These are phyloP conservation scores for Hirtodrosophila histrioides DNA, from an alignment of 2,888 invertebrate species.

Conservation along the genomic window DNA sequence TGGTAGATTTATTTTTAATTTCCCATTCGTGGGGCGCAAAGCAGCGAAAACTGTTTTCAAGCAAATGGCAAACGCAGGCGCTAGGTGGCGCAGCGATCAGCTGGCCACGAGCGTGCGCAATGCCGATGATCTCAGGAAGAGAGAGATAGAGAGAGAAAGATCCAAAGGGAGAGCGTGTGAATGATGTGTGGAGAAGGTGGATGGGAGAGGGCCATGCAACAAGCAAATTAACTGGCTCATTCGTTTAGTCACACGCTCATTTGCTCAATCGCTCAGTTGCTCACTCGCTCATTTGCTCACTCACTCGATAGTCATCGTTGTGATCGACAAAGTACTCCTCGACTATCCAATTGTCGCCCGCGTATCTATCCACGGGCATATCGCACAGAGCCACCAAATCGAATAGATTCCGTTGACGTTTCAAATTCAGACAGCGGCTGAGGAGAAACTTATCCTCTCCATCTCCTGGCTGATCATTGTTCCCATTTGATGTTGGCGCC, in stretches of 20 bases:
- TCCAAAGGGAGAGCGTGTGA: not conserved
- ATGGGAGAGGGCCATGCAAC: slow-evolving; percentile 9
- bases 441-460: slow-evolving; percentile 26
- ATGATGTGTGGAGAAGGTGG: not conserved
- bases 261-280: slow-evolving; percentile 26
- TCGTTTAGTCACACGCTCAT: slow-evolving; percentile 74
- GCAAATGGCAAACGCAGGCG: slow-evolving; percentile 57
- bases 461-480: not conserved
- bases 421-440: slow-evolving; percentile 60
- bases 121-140: not conserved
- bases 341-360: slow-evolving; percentile 81
- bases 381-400: slow-evolving; percentile 81
- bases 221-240: slow-evolving; percentile 8
- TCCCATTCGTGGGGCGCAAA: slow-evolving; percentile 54
- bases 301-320: slow-evolving; percentile 79
- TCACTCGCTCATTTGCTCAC: slow-evolving; percentile 68
- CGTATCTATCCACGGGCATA: slow-evolving; percentile 73
- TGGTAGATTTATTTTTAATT: slow-evolving; percentile 64
- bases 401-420: slow-evolving; percentile 73
- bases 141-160: not conserved
- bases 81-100: slow-evolving; percentile 42
- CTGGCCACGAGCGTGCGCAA: slow-evolving; percentile 30
- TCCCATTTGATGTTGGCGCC: slow-evolving; percentile 35
- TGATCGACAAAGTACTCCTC: slow-evolving; percentile 82
- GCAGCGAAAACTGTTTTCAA: slow-evolving; percentile 46